These are phyloP conservation scores for Scaptomyza cyrtandrae DNA, from an alignment of 2,888 invertebrate species.

Conservation along the genomic window DNA sequence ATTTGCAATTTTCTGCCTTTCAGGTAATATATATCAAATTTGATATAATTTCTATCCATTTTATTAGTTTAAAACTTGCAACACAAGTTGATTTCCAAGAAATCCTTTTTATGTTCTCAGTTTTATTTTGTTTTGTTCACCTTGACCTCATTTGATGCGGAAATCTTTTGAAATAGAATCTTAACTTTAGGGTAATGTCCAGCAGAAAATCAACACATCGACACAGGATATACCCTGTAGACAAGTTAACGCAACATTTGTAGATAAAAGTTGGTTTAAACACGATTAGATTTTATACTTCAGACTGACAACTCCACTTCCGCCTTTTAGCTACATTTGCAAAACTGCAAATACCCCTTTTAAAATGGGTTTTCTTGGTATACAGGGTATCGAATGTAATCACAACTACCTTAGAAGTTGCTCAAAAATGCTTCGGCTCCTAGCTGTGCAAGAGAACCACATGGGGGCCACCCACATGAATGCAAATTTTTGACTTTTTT, in stretches of 20 bases:
- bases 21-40: background rate
- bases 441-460: constrained; percentile 38
- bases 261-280: too few species aligned
- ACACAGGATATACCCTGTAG: background rate
- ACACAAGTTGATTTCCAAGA: background rate
- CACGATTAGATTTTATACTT: background rate
- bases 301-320: too few species aligned
- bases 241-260: background rate
- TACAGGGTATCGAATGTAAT: constrained; percentile 7
- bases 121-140: background rate
- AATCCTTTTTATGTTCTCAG: background rate
- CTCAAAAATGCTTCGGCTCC: constrained; percentile 17
- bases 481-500: constrained; percentile 59
- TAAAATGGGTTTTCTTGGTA: too few species aligned
- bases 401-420: constrained; percentile 46
- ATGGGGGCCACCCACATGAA: constrained; percentile 72
- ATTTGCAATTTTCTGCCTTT: background rate
- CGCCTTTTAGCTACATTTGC: constrained; percentile 7
- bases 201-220: background rate
- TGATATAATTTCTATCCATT: too few species aligned
- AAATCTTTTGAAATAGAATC: background rate
- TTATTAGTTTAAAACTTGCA: too few species aligned
- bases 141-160: constrained; percentile 36
- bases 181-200: background rate
- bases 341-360: background rate